phyloP scores from a whole-genome alignment of 1,140 invertebrate species.

The Probaryconus sp. region DNA sequence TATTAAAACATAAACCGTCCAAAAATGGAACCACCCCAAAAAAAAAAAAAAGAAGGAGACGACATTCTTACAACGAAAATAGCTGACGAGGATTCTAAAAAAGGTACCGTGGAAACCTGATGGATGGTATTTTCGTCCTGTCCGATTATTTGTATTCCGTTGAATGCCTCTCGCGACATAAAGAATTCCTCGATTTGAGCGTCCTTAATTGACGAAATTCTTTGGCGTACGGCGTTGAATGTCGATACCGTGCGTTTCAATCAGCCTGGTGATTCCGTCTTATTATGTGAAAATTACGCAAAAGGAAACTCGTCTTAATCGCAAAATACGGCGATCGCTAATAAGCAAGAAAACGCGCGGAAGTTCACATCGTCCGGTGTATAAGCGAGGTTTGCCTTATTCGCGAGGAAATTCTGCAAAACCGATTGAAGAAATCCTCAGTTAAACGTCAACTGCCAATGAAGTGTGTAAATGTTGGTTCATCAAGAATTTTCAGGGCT shows the following conservation, averaged over 20 bases:
- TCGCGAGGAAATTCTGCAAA: slow-evolving; percentile 42
- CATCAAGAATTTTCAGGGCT: no score
- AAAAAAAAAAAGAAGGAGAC: no score
- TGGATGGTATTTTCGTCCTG: slow-evolving; percentile 48
- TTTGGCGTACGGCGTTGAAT: slow-evolving; percentile 37
- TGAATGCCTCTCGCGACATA: slow-evolving; percentile 34
- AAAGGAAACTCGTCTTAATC: slow-evolving; percentile 58
- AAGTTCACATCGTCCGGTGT: slow-evolving; percentile 36
- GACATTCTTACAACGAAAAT: slow-evolving; percentile 50
- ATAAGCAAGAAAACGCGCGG: slow-evolving; percentile 55
- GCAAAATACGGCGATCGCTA: slow-evolving; percentile 43
- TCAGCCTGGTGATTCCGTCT: slow-evolving; percentile 41
- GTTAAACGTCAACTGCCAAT: slow-evolving; percentile 8
- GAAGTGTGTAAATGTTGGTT: slow-evolving; percentile 4
- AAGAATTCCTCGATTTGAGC: slow-evolving; percentile 55
- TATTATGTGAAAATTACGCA: slow-evolving; percentile 61
- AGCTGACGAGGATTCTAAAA: slow-evolving; percentile 25
- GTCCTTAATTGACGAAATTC: slow-evolving; percentile 59
- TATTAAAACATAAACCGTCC: no score
- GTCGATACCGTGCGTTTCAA: slow-evolving; percentile 39
- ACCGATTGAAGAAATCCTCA: slow-evolving; percentile 22
- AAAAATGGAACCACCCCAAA: no score
- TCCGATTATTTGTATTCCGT: slow-evolving; percentile 53
- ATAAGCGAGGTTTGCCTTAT: slow-evolving; percentile 34
- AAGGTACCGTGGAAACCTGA: slow-evolving; percentile 12